A percentile compares a stretch with the other conserved stretches of the same genome.
These are phyloP conservation scores for Coleophora deauratella DNA, from an alignment of 2,888 invertebrate species.

Conservation along the genomic window DNA sequence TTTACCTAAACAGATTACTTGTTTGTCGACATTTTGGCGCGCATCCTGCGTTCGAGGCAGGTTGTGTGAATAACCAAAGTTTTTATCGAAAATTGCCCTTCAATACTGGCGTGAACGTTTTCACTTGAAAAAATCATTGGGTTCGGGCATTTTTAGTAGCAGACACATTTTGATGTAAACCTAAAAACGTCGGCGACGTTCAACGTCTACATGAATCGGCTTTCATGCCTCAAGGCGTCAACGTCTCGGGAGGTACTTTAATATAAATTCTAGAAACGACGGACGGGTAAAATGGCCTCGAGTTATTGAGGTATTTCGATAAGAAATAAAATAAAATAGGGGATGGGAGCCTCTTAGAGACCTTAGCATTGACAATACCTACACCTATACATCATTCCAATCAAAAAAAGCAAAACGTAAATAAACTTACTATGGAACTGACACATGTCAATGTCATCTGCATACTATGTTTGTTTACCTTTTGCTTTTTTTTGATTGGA, in stretches of 20 bases:
- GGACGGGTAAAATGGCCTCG: conserved; percentile 25
- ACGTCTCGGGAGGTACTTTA: conserved; percentile 29
- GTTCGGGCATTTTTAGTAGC: conserved; percentile 27
- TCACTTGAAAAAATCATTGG: background rate
- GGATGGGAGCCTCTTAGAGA: too few relatives aligned
- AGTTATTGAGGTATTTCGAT: too few relatives aligned
- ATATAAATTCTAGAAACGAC: conserved; percentile 26
- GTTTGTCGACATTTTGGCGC: conserved; percentile 27
- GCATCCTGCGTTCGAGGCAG: conserved; percentile 15
- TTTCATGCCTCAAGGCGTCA: conserved; percentile 46
- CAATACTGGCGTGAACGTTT: conserved; percentile 37
- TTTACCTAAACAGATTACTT: conserved; percentile 19
- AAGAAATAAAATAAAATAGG: too few relatives aligned
- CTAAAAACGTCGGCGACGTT: conserved; percentile 22
- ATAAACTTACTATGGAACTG: too few relatives aligned
- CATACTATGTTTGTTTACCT: too few relatives aligned
- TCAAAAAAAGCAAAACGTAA: too few relatives aligned
- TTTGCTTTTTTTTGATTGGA: too few relatives aligned
- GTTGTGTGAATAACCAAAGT: conserved; percentile 23
- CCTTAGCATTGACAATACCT: too few relatives aligned
- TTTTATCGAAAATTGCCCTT: conserved; percentile 39
- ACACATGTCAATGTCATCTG: too few relatives aligned
- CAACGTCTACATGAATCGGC: conserved; percentile 50
- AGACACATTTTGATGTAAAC: conserved; percentile 44
- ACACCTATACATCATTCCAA: too few relatives aligned